These are phyloP conservation scores for Mesocricetus auratus DNA, from an alignment of 2,113 vertebrate species.

Conservation along the genomic window DNA sequence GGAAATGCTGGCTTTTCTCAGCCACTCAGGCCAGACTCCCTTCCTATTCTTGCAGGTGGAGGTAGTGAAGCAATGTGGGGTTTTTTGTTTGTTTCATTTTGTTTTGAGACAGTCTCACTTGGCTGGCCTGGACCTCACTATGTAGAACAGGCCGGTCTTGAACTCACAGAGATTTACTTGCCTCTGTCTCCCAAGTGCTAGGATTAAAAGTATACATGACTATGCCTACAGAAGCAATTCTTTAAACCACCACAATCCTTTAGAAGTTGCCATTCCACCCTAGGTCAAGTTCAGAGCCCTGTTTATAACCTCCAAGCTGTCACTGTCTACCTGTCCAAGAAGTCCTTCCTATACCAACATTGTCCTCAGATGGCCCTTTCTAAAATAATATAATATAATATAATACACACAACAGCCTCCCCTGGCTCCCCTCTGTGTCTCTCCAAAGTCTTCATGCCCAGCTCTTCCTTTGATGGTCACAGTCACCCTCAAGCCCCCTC, in stretches of 20 bases:
- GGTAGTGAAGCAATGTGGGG: background rate
- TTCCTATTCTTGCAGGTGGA: background rate
- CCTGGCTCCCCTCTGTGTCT: background rate
- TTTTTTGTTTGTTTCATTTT: rapidly evolving
- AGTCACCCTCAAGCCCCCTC: background rate
- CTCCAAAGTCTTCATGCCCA: rapidly evolving
- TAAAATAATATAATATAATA: background rate
- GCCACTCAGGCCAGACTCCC: background rate
- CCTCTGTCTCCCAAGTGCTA: background rate
- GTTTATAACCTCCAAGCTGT: background rate
- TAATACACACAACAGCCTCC: background rate
- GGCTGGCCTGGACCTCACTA: background rate
- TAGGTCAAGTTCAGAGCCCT: background rate
- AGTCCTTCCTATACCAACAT: no score
- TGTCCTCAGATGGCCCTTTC: background rate
- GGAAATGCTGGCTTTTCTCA: rapidly evolving
- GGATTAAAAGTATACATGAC: background rate
- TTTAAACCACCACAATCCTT: background rate
- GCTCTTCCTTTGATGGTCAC: background rate
- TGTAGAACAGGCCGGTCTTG: background rate
- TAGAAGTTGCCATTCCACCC: background rate
- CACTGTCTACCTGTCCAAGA: no score
- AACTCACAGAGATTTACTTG: background rate
- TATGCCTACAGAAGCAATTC: no score
- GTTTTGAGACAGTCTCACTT: background rate